These are phyloP conservation scores for Cyphomyrmex costatus DNA, from an alignment of 1,140 invertebrate species.

Conservation along the genomic window DNA sequence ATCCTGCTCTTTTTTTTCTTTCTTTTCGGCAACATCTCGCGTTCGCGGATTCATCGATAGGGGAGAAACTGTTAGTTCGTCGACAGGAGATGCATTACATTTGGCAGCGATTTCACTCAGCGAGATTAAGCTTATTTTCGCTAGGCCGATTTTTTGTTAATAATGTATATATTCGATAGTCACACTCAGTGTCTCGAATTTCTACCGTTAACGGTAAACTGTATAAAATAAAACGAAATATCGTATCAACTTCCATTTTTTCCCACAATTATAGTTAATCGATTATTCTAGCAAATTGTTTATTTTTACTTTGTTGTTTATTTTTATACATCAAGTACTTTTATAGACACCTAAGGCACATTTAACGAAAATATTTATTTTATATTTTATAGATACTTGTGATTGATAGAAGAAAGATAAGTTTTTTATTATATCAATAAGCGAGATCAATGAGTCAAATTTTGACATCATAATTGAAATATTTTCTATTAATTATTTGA, in stretches of 20 bases:
- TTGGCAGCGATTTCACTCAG: conserved; percentile 85
- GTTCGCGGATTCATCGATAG: conserved; percentile 75
- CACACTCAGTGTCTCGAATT: conserved; percentile 3
- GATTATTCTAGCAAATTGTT: not conserved
- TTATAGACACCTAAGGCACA: not conserved
- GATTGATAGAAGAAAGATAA: not conserved
- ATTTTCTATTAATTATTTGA: conserved; percentile 7
- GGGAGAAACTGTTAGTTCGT: conserved; percentile 52
- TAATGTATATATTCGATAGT: conserved; percentile 15
- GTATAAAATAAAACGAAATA: not conserved
- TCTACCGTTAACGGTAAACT: not conserved
- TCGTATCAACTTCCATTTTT: not conserved
- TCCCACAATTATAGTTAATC: not conserved
- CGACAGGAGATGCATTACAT: conserved; percentile 75
- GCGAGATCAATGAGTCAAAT: not conserved
- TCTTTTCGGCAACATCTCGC: conserved; percentile 38
- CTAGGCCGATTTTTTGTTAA: conserved; percentile 74
- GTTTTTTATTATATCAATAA: conserved; percentile 5
- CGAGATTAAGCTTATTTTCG: conserved; percentile 86
- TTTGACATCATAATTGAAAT: not conserved
- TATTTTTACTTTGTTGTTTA: not conserved
- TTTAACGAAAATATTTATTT: not conserved
- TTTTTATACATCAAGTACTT: not conserved
- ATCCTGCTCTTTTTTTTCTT: conserved; percentile 33
- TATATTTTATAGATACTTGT: not conserved